A percentile compares a stretch with the other conserved stretches of the same genome.
phyloP scores from a whole-genome alignment of 2,888 invertebrate species.

The Melieria crassipennis region DNA sequence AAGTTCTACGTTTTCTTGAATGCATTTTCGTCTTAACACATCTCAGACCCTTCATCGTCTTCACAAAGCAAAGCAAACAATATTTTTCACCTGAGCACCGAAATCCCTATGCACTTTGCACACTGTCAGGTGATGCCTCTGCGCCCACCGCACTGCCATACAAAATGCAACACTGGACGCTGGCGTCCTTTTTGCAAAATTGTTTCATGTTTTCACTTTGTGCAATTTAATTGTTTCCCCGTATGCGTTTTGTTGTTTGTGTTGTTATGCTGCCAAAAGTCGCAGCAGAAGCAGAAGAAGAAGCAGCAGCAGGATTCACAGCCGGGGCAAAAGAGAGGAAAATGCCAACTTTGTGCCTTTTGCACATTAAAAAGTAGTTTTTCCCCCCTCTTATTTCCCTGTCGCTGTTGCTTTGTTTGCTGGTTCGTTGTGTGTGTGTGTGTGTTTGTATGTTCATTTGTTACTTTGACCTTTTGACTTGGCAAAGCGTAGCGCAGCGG shows the following conservation, averaged over 20 bases:
- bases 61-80: background rate
- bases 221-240: constrained; percentile 12
- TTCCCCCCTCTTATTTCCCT: constrained; percentile 4
- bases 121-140: background rate
- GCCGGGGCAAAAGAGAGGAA: background rate
- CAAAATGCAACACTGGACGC: no score
- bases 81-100: background rate
- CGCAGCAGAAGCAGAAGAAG: no score
- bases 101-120: background rate
- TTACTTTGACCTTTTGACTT: constrained; percentile 42
- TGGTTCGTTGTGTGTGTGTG: constrained; percentile 20
- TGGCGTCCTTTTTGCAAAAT: no score
- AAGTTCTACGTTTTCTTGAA: no score
- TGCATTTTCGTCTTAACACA: no score
- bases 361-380: constrained; percentile 27
- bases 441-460: constrained; percentile 15
- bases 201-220: constrained; percentile 14
- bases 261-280: background rate
- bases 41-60: background rate
- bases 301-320: no score
- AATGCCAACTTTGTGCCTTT: constrained; percentile 36
- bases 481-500: background rate
- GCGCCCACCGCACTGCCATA: no score
- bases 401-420: constrained; percentile 11
- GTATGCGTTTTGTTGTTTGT: constrained; percentile 4